Evolutionary conservation across 2,888 invertebrate species (phyloP), one percentile per base, ranked within the genome.

Genomic region (Diadromus collaris): DNA sequence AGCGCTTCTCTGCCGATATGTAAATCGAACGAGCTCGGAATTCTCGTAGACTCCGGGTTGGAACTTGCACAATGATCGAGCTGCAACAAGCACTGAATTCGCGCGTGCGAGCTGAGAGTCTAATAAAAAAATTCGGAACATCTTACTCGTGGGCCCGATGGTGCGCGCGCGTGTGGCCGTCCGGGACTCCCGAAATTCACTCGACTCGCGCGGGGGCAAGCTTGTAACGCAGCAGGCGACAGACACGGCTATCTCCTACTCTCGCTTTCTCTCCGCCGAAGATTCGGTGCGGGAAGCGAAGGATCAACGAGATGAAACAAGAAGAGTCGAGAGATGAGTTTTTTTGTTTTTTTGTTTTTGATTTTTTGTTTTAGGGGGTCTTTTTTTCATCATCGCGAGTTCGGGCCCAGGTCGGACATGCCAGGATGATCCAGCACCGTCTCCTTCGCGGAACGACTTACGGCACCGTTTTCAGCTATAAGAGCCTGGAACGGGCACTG

Each of bases 71-170:
- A 60, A 60, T 32, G 70, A 46, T 70, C 24, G 7, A 51, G 51
- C 32, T 54, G 29, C 24, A 29, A 60, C 46, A 46, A 32, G 21
- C 51, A 24, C 10, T 5, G 51, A 13, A 51, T 34, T 70, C 60
- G 24, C 68, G 24, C 19, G 21, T 27, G 24, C 38, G 24, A 48
- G 21, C 29, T 19, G 46, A 32, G 19, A 21, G 19, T 29, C 10
- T n/a, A 32, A 58, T 76, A 80, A 86, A 86, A 85, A 85, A 84
- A 86, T 86, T 85, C 86, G 85, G 83, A 82, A 88, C 87, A 87
- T 87, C 87, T 87, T 85, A 86, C 85, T 86, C 80, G 21, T n/a
- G 51, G 78, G 78, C 77, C 78, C 75, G 69, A 41, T 29, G 48
- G 65, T 65, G 46, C 34, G 73, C 60, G 56, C 60, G 46, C 32